Percentiles rank a stretch among this genome's conserved stretches.
phyloP scores from a whole-genome alignment of 2,113 vertebrate species.

The Merops nubicus region DNA sequence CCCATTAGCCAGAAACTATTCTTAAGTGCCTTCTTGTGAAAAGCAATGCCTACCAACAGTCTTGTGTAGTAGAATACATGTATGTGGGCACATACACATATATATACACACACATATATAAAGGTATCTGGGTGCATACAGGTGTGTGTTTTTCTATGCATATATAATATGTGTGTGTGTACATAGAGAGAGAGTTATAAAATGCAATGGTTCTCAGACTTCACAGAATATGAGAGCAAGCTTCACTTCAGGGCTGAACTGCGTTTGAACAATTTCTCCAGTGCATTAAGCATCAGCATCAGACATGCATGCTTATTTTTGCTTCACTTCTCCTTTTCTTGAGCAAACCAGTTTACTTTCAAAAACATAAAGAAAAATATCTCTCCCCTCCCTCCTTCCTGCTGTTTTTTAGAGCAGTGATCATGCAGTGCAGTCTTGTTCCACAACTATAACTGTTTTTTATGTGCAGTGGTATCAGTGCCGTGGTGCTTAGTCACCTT shows the following conservation, averaged over 20 bases:
- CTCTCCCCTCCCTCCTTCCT: background rate
- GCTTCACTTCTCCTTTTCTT: conserved; percentile 23
- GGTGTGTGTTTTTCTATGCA: background rate
- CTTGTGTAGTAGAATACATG: background rate
- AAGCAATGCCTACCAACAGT: background rate
- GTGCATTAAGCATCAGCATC: conserved; percentile 35
- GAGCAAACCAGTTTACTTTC: conserved; percentile 8
- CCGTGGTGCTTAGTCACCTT: conserved; percentile 41
- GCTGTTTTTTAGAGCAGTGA: background rate
- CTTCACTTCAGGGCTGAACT: background rate
- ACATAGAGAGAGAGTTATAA: background rate
- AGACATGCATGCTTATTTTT: background rate
- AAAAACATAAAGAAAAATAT: background rate
- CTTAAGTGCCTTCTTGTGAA: background rate
- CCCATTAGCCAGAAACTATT: background rate
- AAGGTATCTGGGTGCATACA: background rate
- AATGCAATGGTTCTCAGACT: background rate
- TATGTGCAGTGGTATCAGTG: conserved; percentile 9
- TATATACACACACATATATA: background rate
- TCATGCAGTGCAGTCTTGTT: conserved; percentile 31
- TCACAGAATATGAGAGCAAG: background rate
- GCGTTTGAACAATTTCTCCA: conserved; percentile 50
- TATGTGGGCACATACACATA: background rate
- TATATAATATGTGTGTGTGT: background rate
- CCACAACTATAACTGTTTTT: background rate